Conservation (phyloP, 2,113 vertebrate species). For the Probosciger aterrimus region DNA sequence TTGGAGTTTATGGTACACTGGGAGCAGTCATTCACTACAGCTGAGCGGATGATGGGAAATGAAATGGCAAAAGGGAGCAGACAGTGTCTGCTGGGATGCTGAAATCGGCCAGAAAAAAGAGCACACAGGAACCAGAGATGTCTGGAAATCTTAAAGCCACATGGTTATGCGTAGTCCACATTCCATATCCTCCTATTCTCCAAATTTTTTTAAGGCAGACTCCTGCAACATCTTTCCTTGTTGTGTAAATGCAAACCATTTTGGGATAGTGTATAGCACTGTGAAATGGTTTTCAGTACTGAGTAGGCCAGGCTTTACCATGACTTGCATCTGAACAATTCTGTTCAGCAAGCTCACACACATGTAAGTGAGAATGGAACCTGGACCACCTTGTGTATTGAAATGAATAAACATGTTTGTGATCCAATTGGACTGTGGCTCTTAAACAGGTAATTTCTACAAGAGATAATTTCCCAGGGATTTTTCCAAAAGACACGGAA, state of each 20-base stretch:
- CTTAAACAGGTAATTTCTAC: not conserved
- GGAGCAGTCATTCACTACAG: not conserved
- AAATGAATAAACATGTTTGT: not conserved
- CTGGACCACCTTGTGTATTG: rapidly evolving
- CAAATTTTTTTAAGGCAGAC: not conserved
- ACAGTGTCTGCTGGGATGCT: not conserved
- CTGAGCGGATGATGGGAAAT: not conserved
- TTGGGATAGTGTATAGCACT: not conserved
- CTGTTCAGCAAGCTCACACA: not conserved
- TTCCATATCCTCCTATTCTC: not conserved
- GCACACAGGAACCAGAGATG: not conserved
- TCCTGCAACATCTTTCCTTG: not conserved
- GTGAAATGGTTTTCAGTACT: not conserved
- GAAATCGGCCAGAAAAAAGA: not conserved
- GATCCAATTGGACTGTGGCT: not conserved
- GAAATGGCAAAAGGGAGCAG: not conserved
- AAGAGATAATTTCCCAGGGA: not conserved
- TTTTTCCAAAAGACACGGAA: not conserved
- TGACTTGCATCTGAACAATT: not conserved
- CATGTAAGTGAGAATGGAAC: not conserved
- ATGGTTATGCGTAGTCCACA: not conserved
- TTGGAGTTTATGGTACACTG: not conserved
- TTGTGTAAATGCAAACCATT: not conserved
- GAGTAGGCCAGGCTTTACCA: not conserved
- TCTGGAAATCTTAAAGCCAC: not conserved